Percentiles rank a stretch among this genome's conserved stretches.
phyloP scores from a whole-genome alignment of 2,113 vertebrate species.

The Romanogobio albipinnatus region DNA sequence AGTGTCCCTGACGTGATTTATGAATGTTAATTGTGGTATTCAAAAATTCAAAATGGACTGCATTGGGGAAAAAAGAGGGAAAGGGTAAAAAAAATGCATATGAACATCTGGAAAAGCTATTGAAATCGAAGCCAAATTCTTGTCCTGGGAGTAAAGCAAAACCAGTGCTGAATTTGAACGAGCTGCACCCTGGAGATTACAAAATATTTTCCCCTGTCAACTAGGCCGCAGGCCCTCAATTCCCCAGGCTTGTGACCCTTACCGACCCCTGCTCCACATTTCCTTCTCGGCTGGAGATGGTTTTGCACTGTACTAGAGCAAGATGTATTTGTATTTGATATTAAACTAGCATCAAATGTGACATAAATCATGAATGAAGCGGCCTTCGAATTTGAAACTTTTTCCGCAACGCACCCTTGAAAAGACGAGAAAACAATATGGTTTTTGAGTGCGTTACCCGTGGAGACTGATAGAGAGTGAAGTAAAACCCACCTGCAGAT shows the following conservation, averaged over 20 bases:
- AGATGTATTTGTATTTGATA: constrained; percentile 74
- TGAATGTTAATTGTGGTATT: constrained; percentile 77
- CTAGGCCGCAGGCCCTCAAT: constrained; percentile 61
- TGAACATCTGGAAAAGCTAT: constrained; percentile 81
- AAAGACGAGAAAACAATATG: constrained; percentile 67
- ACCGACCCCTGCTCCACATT: constrained; percentile 60
- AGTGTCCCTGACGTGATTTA: constrained; percentile 80
- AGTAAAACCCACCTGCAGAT: constrained; percentile 73
- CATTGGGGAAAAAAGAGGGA: constrained; percentile 56
- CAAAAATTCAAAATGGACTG: constrained; percentile 74
- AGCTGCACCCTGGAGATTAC: constrained; percentile 74
- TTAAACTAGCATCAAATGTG: constrained; percentile 69
- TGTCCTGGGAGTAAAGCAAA: constrained; percentile 77
- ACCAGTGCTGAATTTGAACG: constrained; percentile 72
- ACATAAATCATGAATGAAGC: constrained; percentile 69
- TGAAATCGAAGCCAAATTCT: constrained; percentile 72
- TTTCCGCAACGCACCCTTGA: constrained; percentile 53
- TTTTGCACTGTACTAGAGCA: constrained; percentile 67
- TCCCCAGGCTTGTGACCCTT: constrained; percentile 65
- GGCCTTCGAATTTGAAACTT: constrained; percentile 58
- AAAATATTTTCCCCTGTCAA: constrained; percentile 76
- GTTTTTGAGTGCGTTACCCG: constrained; percentile 55
- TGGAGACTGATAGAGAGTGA: constrained; percentile 52
- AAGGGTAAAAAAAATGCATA: constrained; percentile 57
- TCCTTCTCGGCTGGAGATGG: constrained; percentile 61